A percentile compares a stretch with the other conserved stretches of the same genome.
Conservation (phyloP, 92 coral and sea anemone species). For the Heliopora coerulea region DNA sequence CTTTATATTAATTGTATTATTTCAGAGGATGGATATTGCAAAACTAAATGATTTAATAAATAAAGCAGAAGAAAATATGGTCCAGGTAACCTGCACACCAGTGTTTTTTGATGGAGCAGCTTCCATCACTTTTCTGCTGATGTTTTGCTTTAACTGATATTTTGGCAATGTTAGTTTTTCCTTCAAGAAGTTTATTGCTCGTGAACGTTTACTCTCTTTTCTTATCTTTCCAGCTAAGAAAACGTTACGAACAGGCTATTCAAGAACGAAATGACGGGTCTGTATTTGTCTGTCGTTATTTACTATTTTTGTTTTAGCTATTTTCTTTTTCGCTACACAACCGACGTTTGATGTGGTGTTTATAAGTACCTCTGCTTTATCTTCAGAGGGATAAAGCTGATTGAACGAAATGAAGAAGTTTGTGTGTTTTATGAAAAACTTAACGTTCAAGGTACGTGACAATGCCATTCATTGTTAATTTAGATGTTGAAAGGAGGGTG, state of each 20-base stretch:
- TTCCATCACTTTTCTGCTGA: too few relatives aligned
- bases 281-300: not conserved
- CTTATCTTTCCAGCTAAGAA: constrained; percentile 52
- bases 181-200: too few relatives aligned
- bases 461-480: too few relatives aligned
- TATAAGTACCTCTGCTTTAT: not conserved
- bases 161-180: too few relatives aligned
- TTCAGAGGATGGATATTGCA: constrained; percentile 91
- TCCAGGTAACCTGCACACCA: constrained; percentile 53
- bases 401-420: constrained; percentile 98
- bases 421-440: constrained; percentile 96
- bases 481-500: too few relatives aligned
- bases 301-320: not conserved
- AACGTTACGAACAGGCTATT: constrained; percentile 91
- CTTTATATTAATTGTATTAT: too few relatives aligned
- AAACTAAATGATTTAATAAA: constrained; percentile 91
- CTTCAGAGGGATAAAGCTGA: constrained; percentile 86
- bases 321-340: not conserved
- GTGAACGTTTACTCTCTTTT: not conserved
- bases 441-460: constrained; percentile 90
- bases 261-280: constrained; percentile 98
- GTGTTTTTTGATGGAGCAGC: too few relatives aligned
- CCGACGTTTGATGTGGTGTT: too few relatives aligned
- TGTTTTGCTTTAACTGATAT: too few relatives aligned
- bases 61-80: constrained; percentile 97